Evolutionary conservation across 2,113 vertebrate species (phyloP), one percentile per base, ranked within the genome.

Genomic region (Bos indicus): DNA sequence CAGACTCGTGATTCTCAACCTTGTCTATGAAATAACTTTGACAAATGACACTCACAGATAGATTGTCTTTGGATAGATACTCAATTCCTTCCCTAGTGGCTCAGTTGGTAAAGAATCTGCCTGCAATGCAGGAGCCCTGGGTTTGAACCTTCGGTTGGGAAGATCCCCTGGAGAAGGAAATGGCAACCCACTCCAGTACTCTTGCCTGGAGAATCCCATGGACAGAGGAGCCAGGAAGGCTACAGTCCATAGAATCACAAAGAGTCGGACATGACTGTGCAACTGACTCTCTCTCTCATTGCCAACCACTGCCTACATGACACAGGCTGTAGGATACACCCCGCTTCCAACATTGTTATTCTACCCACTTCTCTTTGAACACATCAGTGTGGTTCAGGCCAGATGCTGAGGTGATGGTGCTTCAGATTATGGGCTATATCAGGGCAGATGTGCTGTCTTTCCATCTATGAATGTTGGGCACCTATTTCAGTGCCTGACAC

Each of bases 381-480:
- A 78, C 25, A 84, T 11, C 51, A 36, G 33, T 40, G 88, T 59
- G n/a, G 28, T 36, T 57, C 78, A 23, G 13, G 26, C 23, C 60
- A 1, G 78, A 54, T 16, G 51, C 16, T 88, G 81, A 74, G 12
- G 80, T 26, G 9, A 71, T 19, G 0, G 60, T 30, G 21, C 48
- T 90, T 92, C 60, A 89, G n/a, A 54, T 48, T 26, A 3, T 7
- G 46, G 36, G 33, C 54, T 64, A 5, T 33, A 2, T 40, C 52
- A 3, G 14, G 59, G 54, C 33, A 87, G 36, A 64, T 7, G 6
- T 16, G 5, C 4, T 21, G 46, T 6, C 40, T 71, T 87, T 91
- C 33, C 25, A 54, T n/a, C 52, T 84, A 0, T 33, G 40, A 74
- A 59, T 11, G 16, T 28, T 0, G 0, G 23, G 7, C 11, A 78